Base-by-base conservation (phyloP, 2,888 invertebrate species). In the Hesperia comma region DNA sequence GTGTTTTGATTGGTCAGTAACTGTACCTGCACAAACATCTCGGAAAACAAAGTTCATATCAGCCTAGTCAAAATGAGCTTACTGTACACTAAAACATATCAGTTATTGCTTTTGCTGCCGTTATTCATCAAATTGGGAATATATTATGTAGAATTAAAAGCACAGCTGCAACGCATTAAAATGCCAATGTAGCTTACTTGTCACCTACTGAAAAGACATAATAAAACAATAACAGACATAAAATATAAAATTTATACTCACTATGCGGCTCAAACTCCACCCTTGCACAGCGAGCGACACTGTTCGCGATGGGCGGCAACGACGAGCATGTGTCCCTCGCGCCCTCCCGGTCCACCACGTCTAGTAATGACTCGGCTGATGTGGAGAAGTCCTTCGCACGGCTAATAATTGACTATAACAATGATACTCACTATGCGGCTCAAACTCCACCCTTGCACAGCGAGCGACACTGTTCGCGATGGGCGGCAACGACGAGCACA, bases 261-360 rank as follows among this genome's bases (percentile, higher is more conserved):
- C 89, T 81, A 40, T 83, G 84, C 0, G 83, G 75, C 15, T 83
- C 80, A 0, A 77, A 77, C 10, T 77, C 77, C 21, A 76, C 73
- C 0, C 77, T 43, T 0, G 81, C 84, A 7, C 81, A 84, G n/a
- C 79, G 79, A 0, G 92, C 91, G 15, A 94, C 86, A n/a, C 81
- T 79, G 63, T 74, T 82, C 1, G 94, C 90, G 26, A 94, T 90
- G 32, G 79, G 72, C 0, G 94, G 94, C 49, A 94, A 79, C 0
- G 93, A 83, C 0, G 87, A 79, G 62, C 93, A 88, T 0, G 91
- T 83, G 75, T 94, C 93, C 19, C 94, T 80, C 0, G 93, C 90
- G 53, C 75, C 74, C 19, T 85, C 86, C 0, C 90, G 73, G 68
- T 87, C 84, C 63, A 75, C 61, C 60, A 75, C 69, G 10, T 82